Conservation (phyloP, 2,797 vertebrate species). For the Typhlichthys subterraneus region DNA sequence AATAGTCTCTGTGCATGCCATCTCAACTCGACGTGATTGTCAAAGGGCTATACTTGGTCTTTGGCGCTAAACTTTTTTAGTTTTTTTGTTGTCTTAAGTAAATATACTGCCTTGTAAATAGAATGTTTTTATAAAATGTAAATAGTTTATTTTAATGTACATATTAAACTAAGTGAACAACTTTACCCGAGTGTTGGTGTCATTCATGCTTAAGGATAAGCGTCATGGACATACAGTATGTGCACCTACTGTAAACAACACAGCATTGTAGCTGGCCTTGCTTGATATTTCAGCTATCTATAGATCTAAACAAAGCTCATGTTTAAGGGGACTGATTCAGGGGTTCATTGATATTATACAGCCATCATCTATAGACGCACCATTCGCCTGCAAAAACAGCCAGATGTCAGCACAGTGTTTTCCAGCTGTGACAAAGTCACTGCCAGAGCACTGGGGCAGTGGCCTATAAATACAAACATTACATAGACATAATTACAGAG, state of each 20-base stretch:
- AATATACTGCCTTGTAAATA: constrained; percentile 77
- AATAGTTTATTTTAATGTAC: constrained; percentile 87
- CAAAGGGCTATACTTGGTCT: constrained; percentile 81
- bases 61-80: constrained; percentile 65
- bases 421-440: constrained; percentile 67
- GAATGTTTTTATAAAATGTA: constrained; percentile 75
- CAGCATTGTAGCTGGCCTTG: too few species aligned
- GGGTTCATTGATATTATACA: too few species aligned
- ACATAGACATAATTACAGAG: constrained; percentile 80
- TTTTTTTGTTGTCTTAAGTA: constrained; percentile 60
- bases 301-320: too few species aligned
- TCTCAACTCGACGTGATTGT: constrained; percentile 79
- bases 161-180: constrained; percentile 79
- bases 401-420: background rate
- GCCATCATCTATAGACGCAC: too few species aligned
- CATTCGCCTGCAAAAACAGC: background rate
- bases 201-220: constrained; percentile 7
- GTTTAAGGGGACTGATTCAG: too few species aligned
- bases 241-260: background rate
- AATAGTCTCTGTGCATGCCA: constrained; percentile 68
- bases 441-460: constrained; percentile 79
- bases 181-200: constrained; percentile 37
- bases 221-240: background rate
- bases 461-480: constrained; percentile 85
- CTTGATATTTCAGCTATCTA: too few species aligned